Base-by-base conservation (phyloP, 2,888 invertebrate genomes). In the Dendrolimus pini region DNA sequence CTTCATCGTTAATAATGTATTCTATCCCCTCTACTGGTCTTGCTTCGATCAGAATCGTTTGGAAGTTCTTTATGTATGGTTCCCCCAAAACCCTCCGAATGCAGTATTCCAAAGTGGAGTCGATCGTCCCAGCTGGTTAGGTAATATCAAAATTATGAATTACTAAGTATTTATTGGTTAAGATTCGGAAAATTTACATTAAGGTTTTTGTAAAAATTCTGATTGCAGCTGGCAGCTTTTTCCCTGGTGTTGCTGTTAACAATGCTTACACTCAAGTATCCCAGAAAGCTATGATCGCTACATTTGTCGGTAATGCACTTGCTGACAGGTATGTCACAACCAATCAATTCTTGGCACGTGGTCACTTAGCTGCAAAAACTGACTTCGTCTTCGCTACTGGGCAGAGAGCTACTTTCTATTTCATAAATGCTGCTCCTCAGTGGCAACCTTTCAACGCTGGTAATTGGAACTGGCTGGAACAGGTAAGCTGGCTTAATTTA, bases 391-490 rank as follows among this genome's bases (percentile, higher is more conserved):
- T 89, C 65, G 93, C 92, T 0, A 78, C 91, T 9, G 92, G 92
- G 53, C 93, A 94, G 66, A 79, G 87, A 0, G 77, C 93, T 0
- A 92, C 93, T 0, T 94, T 94, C 77, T 93, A 93, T 75, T 94
- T 92, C 69, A 80, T 94, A 56, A 95, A 95, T 69, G 91, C 90
- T 1, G 93, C 93, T 1, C 94, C 94, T 1, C 94, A 94, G 65
- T 95, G 94, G 94, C 93, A 93, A 59, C 85, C 85, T 0, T 92
- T 93, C 68, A 93, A 93, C 64, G 90, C 79, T 59, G 92, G 92
- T 13, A 93, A 93, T 73, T 93, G 93, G 93, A 87, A 89, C 74
- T 77, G 69, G 59, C 73, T 93, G 12, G 93, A 93, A 68, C 80
- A 77, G 65, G 85, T 84, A 6, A 58, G 30, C 3, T 6, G 30